Percentiles rank a stretch among this genome's conserved stretches.
These are phyloP conservation scores for Calidris pygmaea DNA, from an alignment of 2,113 vertebrate genomes.

Conservation along the genomic window DNA sequence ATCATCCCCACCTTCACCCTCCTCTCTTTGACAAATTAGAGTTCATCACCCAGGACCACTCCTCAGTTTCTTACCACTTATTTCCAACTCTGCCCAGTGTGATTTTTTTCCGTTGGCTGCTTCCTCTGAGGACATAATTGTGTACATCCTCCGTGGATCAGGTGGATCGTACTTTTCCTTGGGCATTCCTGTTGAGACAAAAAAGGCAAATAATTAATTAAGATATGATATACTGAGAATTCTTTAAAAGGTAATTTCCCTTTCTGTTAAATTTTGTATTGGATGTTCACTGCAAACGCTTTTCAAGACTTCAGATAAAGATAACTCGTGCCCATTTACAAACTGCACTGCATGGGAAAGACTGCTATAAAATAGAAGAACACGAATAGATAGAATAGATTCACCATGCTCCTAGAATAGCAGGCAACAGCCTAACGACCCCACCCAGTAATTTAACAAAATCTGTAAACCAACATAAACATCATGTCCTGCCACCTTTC, in stretches of 20 bases:
- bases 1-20: background rate
- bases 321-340: background rate
- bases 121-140: slow-evolving; percentile 98
- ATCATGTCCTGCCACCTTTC: background rate
- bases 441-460: background rate
- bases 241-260: background rate
- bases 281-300: rapidly evolving
- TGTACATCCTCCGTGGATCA: slow-evolving; percentile 98
- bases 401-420: background rate
- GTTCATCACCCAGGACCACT: background rate
- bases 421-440: background rate
- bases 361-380: background rate
- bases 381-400: background rate
- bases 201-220: background rate
- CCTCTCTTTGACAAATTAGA: background rate
- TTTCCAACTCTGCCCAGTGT: slow-evolving; percentile 98
- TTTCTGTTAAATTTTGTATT: background rate
- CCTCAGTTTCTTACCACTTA: slow-evolving; percentile 86
- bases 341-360: background rate
- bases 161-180: slow-evolving; percentile 99
- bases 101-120: slow-evolving; percentile 98
- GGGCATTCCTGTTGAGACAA: slow-evolving; percentile 92
- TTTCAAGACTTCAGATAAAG: background rate
- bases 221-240: background rate
- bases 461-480: background rate